Base-by-base conservation (phyloP, 2,113 vertebrate species). In the Tetraodon nigroviridis region DNA sequence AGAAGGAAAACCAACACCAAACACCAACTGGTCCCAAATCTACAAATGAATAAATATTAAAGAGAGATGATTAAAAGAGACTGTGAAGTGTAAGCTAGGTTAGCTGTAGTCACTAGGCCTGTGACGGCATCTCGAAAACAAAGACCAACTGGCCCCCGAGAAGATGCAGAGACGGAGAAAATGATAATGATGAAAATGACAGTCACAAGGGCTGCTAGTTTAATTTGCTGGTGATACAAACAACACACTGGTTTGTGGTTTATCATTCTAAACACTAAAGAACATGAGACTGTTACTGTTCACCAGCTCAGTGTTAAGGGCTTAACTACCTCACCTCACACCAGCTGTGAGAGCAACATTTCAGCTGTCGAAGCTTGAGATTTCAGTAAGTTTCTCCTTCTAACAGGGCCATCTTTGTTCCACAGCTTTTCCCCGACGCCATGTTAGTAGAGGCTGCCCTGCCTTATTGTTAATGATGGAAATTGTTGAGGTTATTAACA, bases 401-500 rank as follows among this genome's bases (percentile, higher is more conserved):
- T 69, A 76, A 83, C 76, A 86, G 63, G 64, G 74, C 51, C 54
- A 82, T 84, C 79, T 73, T 84, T 88, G 80, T 82, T 72, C 55
- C 61, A 61, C 54, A 56, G 54, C 37, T 72, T 62, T 68, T 76
- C 52, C 58, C 66, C 54, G 6, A 46, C 71, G 64, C 62, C 83
- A 59, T 55, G 48, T 66, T 62, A 68, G 63, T 71, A 58, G 60
- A 51, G 59, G 46, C 60, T 21, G 69, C 63, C 47, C n/a, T 27
- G 45, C 69, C 72, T 75, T 61, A 76, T 51, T 64, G 75, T 87
- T 88, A 87, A 81, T 75, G 71, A 85, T 75, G 78, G 71, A 88
- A 88, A 87, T 87, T 61, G 45, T 75, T 83, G 65, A 88, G 76
- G 85, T 87, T 89, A 90, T 88, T 88, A 91, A 80, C 86, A 88